Evolutionary conservation across 2,888 invertebrate genomes (phyloP).

Genomic region (Nomada hirtipes): DNA sequence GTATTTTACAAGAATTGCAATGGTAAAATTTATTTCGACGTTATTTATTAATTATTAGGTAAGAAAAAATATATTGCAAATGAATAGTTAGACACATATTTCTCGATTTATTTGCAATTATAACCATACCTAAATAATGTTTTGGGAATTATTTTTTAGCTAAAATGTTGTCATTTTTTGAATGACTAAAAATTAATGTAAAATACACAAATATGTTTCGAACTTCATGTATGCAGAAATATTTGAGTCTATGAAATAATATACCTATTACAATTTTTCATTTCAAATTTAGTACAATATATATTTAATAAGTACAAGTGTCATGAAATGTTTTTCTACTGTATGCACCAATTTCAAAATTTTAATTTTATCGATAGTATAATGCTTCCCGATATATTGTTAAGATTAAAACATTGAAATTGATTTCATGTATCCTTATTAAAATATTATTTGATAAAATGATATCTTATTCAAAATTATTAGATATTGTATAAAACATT

Average conservation of each 20-base stretch:
- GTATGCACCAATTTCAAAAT: slow-evolving; percentile 20
- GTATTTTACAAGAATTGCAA: slow-evolving; percentile 31
- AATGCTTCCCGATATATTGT: slow-evolving; percentile 17
- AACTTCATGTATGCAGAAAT: slow-evolving; percentile 33
- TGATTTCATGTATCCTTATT: slow-evolving; percentile 50
- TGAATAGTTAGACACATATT: slow-evolving; percentile 11
- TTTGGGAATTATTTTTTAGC: slow-evolving; percentile 11
- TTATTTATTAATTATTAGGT: slow-evolving; percentile 47
- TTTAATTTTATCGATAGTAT: slow-evolving; percentile 27
- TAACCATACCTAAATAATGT: slow-evolving; percentile 13
- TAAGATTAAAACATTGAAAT: slow-evolving; percentile 27
- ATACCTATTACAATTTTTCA: slow-evolving; percentile 50
- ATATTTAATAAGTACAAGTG: slow-evolving; percentile 33
- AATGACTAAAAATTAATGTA: neutral
- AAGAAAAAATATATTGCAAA: slow-evolving; percentile 15
- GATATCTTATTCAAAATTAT: slow-evolving; percentile 51
- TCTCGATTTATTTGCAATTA: slow-evolving; percentile 18
- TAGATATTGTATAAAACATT: slow-evolving; percentile 63
- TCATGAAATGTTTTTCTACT: slow-evolving; percentile 32
- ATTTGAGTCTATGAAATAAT: slow-evolving; percentile 51
- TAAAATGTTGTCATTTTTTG: slow-evolving; percentile 24
- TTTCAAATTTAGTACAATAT: slow-evolving; percentile 38
- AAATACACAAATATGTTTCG: slow-evolving; percentile 10
- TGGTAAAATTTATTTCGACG: slow-evolving; percentile 32
- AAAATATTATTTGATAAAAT: slow-evolving; percentile 54